Evolutionary conservation across 2,113 vertebrate genomes (phyloP).

Genomic region (Nerophis ophidion): DNA sequence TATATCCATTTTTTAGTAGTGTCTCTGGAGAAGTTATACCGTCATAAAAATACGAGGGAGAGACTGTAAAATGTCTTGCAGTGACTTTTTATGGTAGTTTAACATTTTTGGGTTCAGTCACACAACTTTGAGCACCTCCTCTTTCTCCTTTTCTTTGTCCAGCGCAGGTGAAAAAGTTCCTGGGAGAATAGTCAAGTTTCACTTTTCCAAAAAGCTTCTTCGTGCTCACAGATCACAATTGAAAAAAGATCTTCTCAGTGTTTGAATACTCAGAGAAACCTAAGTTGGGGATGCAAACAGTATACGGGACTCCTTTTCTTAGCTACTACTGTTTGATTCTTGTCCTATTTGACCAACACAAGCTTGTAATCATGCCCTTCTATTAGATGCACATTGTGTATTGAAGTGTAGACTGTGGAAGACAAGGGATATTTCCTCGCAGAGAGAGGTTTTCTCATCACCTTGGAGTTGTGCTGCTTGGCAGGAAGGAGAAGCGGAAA

Average conservation of each 20-base stretch:
- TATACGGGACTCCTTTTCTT: conserved; percentile 8
- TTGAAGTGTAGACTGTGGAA: background rate
- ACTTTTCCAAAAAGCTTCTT: conserved; percentile 53
- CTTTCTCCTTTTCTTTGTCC: conserved; percentile 31
- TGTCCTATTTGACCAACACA: too few species aligned
- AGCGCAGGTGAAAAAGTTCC: conserved; percentile 61
- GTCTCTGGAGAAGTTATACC: too few species aligned
- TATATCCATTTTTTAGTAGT: too few species aligned
- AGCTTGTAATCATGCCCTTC: background rate
- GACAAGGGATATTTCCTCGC: conserved; percentile 2
- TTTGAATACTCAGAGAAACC: conserved; percentile 56
- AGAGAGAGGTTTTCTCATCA: conserved; percentile 10
- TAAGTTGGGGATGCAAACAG: conserved; percentile 40
- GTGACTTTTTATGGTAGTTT: too few species aligned
- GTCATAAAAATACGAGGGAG: too few species aligned
- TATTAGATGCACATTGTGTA: background rate
- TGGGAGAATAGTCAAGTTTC: conserved; percentile 55
- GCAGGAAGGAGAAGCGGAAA: conserved; percentile 4
- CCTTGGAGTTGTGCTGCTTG: background rate
- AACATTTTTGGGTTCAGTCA: too few species aligned
- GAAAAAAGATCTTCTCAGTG: conserved; percentile 69
- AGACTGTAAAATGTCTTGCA: too few species aligned
- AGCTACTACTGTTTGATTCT: background rate
- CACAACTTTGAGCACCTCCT: conserved; percentile 16
- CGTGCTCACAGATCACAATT: conserved; percentile 43